A percentile compares a stretch with the other conserved stretches of the same genome.
Conservation (phyloP, 2,113 vertebrate genomes). For the Cervus canadensis region DNA sequence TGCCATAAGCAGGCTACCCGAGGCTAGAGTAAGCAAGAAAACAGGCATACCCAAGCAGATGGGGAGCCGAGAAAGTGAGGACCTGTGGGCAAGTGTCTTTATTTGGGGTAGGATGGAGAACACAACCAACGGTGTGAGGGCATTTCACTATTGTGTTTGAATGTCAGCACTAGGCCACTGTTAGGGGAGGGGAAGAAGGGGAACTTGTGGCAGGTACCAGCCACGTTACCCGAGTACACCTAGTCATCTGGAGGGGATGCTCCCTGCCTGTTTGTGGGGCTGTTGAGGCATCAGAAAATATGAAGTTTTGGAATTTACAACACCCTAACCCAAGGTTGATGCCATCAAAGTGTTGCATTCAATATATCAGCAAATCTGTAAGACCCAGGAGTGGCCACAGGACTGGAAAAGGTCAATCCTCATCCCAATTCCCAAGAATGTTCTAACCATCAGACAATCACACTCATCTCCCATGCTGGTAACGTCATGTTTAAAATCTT, state of each 20-base stretch:
- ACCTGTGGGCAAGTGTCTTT: background rate
- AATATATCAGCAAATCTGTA: background rate
- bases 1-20: fast-evolving
- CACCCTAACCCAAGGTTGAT: background rate
- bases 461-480: background rate
- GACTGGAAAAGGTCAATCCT: background rate
- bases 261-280: background rate
- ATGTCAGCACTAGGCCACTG: background rate
- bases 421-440: background rate
- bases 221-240: background rate
- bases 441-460: background rate
- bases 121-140: background rate
- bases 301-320: background rate
- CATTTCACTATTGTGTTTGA: background rate
- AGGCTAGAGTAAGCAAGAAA: background rate
- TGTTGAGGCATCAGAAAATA: background rate
- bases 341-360: background rate
- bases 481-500: background rate
- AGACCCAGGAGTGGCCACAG: background rate
- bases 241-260: background rate
- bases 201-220: background rate
- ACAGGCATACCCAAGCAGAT: background rate
- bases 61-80: background rate
- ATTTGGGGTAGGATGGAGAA: background rate
- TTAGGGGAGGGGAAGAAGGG: background rate